These are phyloP conservation scores for Lampris megalopsis DNA, from an alignment of 2,113 vertebrate species.

Conservation along the genomic window DNA sequence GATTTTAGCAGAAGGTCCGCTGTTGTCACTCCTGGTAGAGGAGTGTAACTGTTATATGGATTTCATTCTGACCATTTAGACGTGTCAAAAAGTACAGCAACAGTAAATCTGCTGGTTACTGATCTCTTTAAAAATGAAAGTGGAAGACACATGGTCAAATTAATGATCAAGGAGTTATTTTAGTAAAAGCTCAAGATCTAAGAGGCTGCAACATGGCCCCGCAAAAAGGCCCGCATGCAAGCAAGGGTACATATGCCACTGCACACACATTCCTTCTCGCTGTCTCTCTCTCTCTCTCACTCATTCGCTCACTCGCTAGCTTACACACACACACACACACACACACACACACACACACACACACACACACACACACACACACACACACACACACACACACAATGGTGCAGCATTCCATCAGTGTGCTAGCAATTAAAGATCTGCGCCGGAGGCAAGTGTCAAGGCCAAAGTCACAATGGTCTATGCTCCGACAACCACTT, in stretches of 20 bases:
- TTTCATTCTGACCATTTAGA: neutral
- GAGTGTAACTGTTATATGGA: neutral
- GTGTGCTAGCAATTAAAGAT: slow-evolving; percentile 65
- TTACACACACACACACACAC: neutral
- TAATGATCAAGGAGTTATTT: slow-evolving; percentile 42
- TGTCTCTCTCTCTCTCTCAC: neutral
- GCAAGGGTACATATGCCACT: slow-evolving; percentile 13
- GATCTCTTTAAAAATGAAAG: slow-evolving; percentile 23
- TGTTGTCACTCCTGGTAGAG: neutral
- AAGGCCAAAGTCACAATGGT: slow-evolving; percentile 58
- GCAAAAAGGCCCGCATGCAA: slow-evolving; percentile 23
- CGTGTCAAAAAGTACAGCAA: neutral
- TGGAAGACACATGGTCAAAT: neutral
- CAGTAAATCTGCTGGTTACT: neutral
- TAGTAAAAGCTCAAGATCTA: slow-evolving; percentile 5
- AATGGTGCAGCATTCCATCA: slow-evolving; percentile 28
- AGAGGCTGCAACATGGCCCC: slow-evolving; percentile 16
- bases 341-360: neutral
- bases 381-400: slow-evolving; percentile 11
- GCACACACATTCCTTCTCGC: neutral
- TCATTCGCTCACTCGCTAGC: neutral
- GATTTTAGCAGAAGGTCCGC: too few species aligned
- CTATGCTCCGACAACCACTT: slow-evolving; percentile 64
- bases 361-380: neutral
- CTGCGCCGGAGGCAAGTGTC: slow-evolving; percentile 43